Evolutionary conservation across 30 jellyfish, hydroid and myxozoan species (phyloP).

Genomic region (Aurelia sp.): DNA sequence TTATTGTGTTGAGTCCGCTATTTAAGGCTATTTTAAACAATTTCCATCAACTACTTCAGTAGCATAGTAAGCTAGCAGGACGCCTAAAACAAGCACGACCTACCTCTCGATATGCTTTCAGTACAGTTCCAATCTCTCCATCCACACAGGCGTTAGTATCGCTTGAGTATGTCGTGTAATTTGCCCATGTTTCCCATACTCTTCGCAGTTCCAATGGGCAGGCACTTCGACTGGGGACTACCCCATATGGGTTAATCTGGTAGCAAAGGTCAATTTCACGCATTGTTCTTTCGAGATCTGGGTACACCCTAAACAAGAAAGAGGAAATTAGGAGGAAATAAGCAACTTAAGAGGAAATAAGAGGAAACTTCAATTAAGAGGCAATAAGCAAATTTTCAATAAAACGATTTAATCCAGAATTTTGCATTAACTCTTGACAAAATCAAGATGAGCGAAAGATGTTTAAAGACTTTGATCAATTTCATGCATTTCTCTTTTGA

Average conservation of each 20-base stretch:
- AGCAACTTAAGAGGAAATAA: too few relatives aligned
- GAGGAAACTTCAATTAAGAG: background rate
- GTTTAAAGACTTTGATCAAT: too few relatives aligned
- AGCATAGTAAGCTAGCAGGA: too few relatives aligned
- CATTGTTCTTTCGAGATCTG: slow-evolving; percentile 92
- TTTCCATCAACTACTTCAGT: too few relatives aligned
- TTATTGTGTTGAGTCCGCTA: too few relatives aligned
- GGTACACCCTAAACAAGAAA: slow-evolving; percentile 60
- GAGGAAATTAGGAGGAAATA: background rate
- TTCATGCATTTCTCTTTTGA: too few relatives aligned
- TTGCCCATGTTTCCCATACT: slow-evolving; percentile 81
- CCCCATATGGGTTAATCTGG: slow-evolving; percentile 93
- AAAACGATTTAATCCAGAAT: background rate
- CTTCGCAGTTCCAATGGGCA: slow-evolving; percentile 86
- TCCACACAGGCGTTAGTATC: slow-evolving; percentile 77
- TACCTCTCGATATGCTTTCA: slow-evolving; percentile 90
- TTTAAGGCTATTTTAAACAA: too few relatives aligned
- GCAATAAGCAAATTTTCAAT: background rate
- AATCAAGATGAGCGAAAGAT: too few relatives aligned
- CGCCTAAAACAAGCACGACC: background rate
- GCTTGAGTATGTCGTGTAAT: slow-evolving; percentile 57
- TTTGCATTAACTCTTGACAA: too few relatives aligned
- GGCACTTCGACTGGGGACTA: slow-evolving; percentile 92
- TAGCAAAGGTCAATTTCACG: slow-evolving; percentile 84
- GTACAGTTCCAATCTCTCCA: slow-evolving; percentile 95